Base-by-base conservation (phyloP, 1,140 invertebrate genomes). In the Lerema accius region DNA sequence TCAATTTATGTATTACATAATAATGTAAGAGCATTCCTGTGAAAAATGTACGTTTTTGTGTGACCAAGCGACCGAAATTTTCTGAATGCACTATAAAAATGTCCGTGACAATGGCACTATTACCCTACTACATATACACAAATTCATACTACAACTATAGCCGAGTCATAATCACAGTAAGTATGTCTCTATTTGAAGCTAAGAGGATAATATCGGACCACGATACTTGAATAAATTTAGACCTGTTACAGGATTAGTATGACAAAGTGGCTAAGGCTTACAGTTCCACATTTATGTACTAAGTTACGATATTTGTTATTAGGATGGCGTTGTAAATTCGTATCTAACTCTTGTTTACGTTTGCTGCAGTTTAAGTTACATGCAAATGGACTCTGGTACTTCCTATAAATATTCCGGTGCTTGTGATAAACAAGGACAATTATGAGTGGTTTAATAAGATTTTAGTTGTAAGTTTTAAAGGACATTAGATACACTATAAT, bases 231-330 rank as follows among this genome's bases (percentile, higher is more conserved):
- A 59, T 59, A 59, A 59, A 59, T 59, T 48, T 39, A 48, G 42
- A 59, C 55, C 55, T 59, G 55, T 59, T 59, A 46, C 42, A 59
- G 55, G 55, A 59, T 59, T 59, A 59, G 43, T 37, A 59, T 59
- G 55, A 59, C 55, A 59, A 59, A 59, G 42, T 58, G 42, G 42
- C 28, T 37, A 16, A 48, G 55, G 55, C 28, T 56, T 17, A 43
- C 46, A 43, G 37, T 42, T 56, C 11, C 10, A 56, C 53, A 56
- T 45, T 56, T 17, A 56, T 16, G 53, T 58, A 16, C 26, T 35
- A 58, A 58, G 39, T 45, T 58, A 58, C 19, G 26, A 45, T 58
- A 43, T 45, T 58, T 58, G 19, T 56, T 32, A 53, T 19, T 35
- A 40, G 53, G 40, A 45, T 58, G 15, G 26, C 15, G 40, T 45